phyloP scores from a whole-genome alignment of 1,140 invertebrate species.

The Aphis gossypii region DNA sequence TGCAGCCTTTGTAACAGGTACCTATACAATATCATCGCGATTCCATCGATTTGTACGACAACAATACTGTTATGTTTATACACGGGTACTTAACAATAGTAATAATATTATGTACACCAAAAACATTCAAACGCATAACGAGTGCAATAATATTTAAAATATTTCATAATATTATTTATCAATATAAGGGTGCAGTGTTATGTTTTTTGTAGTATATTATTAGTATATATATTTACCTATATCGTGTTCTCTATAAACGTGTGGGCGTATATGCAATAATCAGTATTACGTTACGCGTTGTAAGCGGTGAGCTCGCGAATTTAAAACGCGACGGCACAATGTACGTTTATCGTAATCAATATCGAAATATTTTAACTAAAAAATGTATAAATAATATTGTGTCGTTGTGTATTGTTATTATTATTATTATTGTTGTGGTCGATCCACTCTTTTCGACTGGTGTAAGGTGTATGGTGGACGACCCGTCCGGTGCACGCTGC shows the following conservation, averaged over 20 bases:
- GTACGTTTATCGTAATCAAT: neutral
- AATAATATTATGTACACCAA: neutral
- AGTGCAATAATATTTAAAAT: neutral
- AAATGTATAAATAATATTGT: neutral
- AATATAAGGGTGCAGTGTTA: neutral
- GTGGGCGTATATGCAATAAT: neutral
- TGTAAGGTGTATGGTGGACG: neutral
- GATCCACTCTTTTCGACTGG: neutral
- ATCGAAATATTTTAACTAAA: neutral
- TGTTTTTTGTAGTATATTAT: neutral
- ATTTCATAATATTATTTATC: no score
- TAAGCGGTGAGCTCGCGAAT: neutral
- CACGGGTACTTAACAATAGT: neutral
- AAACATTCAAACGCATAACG: neutral
- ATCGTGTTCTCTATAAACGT: neutral
- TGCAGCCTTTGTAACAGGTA: neutral
- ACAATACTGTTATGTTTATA: no score
- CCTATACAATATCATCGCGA: no score
- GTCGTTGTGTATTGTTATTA: no score
- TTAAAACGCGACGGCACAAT: neutral
- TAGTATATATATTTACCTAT: neutral
- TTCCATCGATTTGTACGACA: no score
- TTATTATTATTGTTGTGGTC: neutral
- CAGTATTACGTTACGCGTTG: neutral
- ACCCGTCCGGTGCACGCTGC: slow-evolving; percentile 29